Evolutionary conservation across 2,113 vertebrate genomes (phyloP).

Genomic region (Peromyscus maniculatus): DNA sequence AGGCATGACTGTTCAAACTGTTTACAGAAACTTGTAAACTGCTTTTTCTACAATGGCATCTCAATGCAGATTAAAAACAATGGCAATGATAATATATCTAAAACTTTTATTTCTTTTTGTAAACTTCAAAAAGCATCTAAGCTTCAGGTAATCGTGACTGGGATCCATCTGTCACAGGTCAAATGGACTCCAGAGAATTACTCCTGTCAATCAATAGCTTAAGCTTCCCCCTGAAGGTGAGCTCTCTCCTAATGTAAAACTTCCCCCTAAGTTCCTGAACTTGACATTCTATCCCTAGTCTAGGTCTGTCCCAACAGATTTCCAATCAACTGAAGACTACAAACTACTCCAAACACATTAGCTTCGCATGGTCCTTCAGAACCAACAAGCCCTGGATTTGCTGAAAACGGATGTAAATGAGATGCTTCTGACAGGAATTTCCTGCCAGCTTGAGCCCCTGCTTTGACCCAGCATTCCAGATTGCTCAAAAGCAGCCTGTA

Average conservation of each 20-base stretch:
- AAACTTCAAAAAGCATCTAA: not conserved
- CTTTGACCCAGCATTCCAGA: not conserved
- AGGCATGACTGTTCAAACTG: not conserved
- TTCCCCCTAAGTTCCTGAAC: not conserved
- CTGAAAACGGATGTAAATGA: not conserved
- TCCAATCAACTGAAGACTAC: not conserved
- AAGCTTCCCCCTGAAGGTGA: not conserved
- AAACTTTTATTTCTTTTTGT: not conserved
- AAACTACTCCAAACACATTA: not conserved
- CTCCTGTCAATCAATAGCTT: not conserved
- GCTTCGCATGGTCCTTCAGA: not conserved
- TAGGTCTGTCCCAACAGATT: not conserved
- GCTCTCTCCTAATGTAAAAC: not conserved
- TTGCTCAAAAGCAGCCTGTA: not conserved
- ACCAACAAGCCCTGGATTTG: not conserved
- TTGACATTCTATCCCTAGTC: not conserved
- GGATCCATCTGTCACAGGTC: not conserved
- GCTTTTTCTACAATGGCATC: not conserved
- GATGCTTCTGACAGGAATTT: not conserved
- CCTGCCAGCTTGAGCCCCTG: not conserved
- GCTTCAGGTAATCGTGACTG: not conserved
- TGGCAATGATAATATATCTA: not conserved
- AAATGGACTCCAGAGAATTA: not conserved
- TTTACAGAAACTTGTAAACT: not conserved
- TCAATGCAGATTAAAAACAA: not conserved